Evolutionary conservation across 35 echinoderm and acorn worm species (phyloP).

Genomic region (Stichopus chloronotus): DNA sequence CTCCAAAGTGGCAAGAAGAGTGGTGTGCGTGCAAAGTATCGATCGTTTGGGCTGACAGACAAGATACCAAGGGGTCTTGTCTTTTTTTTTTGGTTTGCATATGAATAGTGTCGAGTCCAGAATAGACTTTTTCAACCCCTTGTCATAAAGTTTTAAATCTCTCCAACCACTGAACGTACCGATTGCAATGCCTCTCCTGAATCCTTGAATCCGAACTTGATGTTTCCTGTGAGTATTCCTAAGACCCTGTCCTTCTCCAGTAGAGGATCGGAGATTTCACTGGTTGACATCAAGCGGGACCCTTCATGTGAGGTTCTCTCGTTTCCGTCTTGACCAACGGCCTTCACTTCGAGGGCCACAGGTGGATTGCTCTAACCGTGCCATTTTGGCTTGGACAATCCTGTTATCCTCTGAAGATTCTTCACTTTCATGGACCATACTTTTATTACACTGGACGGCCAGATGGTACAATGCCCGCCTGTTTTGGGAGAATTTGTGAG

Average conservation of each 20-base stretch:
- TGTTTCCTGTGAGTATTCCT: conserved; percentile 5
- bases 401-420: not conserved
- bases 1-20: not conserved
- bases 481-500: not conserved
- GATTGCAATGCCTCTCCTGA: conserved; percentile 7
- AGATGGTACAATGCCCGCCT: conserved; percentile 21
- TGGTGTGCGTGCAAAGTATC: not conserved
- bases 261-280: not conserved
- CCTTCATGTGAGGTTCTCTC: not conserved
- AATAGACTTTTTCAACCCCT: not conserved
- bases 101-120: not conserved
- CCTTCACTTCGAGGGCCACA: not conserved
- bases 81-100: not conserved
- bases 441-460: not conserved
- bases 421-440: not conserved
- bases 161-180: conserved; percentile 19
- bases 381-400: not conserved
- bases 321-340: not conserved
- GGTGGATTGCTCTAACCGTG: not conserved
- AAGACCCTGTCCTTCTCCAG: conserved; percentile 19
- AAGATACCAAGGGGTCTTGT: not conserved
- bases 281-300: not conserved
- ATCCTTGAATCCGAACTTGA: conserved; percentile 3
- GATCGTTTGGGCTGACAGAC: not conserved
- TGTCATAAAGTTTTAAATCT: conserved; percentile 2